Conservation (phyloP, 2,113 vertebrate genomes). For the Damaliscus lunatus region DNA sequence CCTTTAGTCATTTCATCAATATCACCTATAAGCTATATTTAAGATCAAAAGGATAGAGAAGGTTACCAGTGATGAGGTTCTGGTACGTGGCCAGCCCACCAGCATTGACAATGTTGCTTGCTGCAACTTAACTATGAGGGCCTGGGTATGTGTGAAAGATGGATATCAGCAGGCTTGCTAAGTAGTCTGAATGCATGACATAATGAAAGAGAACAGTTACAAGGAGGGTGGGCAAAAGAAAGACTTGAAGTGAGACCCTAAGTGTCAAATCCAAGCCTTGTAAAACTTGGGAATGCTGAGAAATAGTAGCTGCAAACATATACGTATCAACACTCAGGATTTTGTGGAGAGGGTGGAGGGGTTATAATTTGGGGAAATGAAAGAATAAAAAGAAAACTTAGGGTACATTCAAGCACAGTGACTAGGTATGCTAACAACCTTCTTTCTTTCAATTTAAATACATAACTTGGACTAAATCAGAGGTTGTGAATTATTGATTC, state of each 20-base stretch:
- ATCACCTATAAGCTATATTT: constrained; percentile 6
- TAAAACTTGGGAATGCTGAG: background rate
- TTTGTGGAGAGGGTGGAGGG: background rate
- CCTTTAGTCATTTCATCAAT: constrained; percentile 33
- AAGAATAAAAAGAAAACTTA: background rate
- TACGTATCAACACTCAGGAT: background rate
- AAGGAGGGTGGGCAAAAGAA: background rate
- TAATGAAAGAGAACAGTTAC: background rate
- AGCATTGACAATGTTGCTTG: background rate
- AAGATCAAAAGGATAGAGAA: constrained; percentile 36
- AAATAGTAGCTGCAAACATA: background rate
- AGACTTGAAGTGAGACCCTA: background rate
- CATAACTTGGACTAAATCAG: background rate
- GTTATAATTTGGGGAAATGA: background rate
- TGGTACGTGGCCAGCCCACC: constrained; percentile 47
- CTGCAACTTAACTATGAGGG: background rate
- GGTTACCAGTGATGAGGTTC: constrained; percentile 12
- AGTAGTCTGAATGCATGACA: background rate
- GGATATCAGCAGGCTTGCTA: constrained; percentile 28
- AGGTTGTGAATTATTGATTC: background rate
- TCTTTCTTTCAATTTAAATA: background rate
- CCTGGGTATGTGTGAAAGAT: constrained; percentile 2
- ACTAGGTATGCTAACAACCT: background rate
- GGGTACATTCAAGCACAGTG: background rate
- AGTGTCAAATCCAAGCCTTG: background rate